Conservation (phyloP, 2,113 vertebrate species). For the Cettia cetti region DNA sequence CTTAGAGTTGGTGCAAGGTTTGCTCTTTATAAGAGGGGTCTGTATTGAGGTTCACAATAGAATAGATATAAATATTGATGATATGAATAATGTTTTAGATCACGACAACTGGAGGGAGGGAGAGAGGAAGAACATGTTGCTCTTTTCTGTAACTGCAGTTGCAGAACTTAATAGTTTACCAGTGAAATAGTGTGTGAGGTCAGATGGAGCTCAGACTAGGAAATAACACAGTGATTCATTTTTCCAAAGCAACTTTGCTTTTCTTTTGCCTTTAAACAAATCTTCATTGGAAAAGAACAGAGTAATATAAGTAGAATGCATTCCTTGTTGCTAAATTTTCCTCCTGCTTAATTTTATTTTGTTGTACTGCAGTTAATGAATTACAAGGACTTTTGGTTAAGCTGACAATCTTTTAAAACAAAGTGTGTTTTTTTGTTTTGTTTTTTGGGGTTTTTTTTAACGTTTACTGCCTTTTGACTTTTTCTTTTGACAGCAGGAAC, state of each 20-base stretch:
- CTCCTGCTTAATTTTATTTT: neutral
- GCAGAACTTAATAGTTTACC: neutral
- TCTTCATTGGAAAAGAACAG: neutral
- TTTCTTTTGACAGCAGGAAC: conserved; percentile 27
- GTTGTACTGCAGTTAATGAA: neutral
- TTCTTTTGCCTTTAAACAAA: conserved; percentile 1
- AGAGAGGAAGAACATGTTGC: neutral
- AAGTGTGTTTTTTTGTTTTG: too few species aligned
- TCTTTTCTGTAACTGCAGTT: neutral
- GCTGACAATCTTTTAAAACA: neutral
- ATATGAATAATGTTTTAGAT: neutral
- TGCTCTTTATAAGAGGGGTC: neutral
- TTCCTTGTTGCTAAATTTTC: neutral
- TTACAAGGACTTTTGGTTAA: neutral
- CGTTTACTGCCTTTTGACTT: neutral
- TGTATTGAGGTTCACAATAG: neutral
- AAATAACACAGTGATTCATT: conserved; percentile 41
- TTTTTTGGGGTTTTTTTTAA: too few species aligned
- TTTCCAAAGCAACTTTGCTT: neutral
- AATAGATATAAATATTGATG: neutral
- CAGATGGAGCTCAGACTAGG: neutral
- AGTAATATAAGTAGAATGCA: neutral
- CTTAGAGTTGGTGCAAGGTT: neutral
- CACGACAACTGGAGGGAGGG: neutral
- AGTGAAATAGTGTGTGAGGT: neutral